These are phyloP conservation scores for Drosophila differens DNA, from an alignment of 2,888 invertebrate genomes.

Conservation along the genomic window DNA sequence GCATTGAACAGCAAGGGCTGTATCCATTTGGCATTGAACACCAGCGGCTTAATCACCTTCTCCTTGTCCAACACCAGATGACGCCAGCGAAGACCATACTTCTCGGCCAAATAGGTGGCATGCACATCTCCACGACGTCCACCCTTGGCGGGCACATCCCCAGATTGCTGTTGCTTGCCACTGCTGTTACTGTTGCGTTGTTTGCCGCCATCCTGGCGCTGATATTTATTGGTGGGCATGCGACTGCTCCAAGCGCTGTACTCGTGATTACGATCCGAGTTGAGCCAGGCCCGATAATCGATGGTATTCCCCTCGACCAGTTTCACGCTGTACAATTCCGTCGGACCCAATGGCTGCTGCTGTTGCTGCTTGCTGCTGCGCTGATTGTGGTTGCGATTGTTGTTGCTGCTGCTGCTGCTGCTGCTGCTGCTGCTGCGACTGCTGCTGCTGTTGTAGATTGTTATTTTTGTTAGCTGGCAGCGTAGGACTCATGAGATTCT, in stretches of 20 bases:
- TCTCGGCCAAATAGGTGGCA: slow-evolving; percentile 89
- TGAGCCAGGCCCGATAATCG: slow-evolving; percentile 91
- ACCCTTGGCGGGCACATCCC: slow-evolving; percentile 29
- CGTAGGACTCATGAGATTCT: slow-evolving; percentile 91
- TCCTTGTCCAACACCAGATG: slow-evolving; percentile 81
- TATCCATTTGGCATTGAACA: slow-evolving; percentile 90
- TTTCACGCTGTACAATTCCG: slow-evolving; percentile 86
- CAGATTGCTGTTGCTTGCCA: slow-evolving; percentile 34
- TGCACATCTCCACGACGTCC: slow-evolving; percentile 62
- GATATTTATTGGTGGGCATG: slow-evolving; percentile 86
- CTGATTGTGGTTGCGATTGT: slow-evolving; percentile 23
- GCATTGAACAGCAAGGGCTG: slow-evolving; percentile 96
- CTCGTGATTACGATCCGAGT: slow-evolving; percentile 89
- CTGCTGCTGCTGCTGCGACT: slow-evolving; percentile 8
- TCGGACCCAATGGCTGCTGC: slow-evolving; percentile 83
- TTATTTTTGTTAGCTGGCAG: slow-evolving; percentile 84
- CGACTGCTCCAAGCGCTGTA: slow-evolving; percentile 90
- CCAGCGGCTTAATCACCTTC: slow-evolving; percentile 85
- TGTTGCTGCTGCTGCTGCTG: slow-evolving; percentile 64
- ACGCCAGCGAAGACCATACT: slow-evolving; percentile 91
- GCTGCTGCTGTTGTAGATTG: slow-evolving; percentile 12
- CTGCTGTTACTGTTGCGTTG: slow-evolving; percentile 66
- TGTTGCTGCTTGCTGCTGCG: slow-evolving; percentile 28
- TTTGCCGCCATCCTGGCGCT: slow-evolving; percentile 48
- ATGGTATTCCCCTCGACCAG: slow-evolving; percentile 89